phyloP scores from a whole-genome alignment of 2,797 vertebrate genomes.

The Anableps anableps region DNA sequence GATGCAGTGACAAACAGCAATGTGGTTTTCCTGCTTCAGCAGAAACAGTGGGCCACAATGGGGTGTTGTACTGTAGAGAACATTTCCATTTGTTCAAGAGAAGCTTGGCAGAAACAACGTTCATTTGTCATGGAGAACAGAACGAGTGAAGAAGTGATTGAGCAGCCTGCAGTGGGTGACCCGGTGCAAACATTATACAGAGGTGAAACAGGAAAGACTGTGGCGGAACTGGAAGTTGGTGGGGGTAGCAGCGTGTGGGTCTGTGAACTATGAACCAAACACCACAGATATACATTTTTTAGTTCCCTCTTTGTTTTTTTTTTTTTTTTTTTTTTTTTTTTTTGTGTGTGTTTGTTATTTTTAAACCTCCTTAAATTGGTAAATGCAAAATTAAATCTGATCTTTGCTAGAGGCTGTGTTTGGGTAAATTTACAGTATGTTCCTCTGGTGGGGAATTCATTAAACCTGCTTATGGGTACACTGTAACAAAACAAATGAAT shows the following conservation, averaged over 20 bases:
- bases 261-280: constrained; percentile 10
- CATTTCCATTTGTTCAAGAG: constrained; percentile 66
- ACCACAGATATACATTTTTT: constrained; percentile 2
- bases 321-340: background rate
- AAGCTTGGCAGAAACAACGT: constrained; percentile 56
- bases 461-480: constrained; percentile 10
- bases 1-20: constrained; percentile 66
- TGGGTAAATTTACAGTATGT: background rate
- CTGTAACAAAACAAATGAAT: background rate
- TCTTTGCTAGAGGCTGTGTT: background rate
- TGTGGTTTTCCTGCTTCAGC: constrained; percentile 69
- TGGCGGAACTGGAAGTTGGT: constrained; percentile 18
- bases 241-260: background rate
- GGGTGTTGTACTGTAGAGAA: constrained; percentile 34
- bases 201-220: constrained; percentile 26
- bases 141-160: constrained; percentile 50
- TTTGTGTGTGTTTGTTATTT: no score
- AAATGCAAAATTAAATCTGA: background rate
- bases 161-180: constrained; percentile 50
- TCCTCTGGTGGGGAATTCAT: constrained; percentile 20
- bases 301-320: background rate
- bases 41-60: constrained; percentile 30
- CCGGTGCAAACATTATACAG: constrained; percentile 41
- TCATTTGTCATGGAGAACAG: constrained; percentile 63
- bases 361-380: background rate